Evolutionary conservation across 2,797 vertebrate species (phyloP), one percentile per base, ranked within the genome.

Genomic region (Molossus molossus): DNA sequence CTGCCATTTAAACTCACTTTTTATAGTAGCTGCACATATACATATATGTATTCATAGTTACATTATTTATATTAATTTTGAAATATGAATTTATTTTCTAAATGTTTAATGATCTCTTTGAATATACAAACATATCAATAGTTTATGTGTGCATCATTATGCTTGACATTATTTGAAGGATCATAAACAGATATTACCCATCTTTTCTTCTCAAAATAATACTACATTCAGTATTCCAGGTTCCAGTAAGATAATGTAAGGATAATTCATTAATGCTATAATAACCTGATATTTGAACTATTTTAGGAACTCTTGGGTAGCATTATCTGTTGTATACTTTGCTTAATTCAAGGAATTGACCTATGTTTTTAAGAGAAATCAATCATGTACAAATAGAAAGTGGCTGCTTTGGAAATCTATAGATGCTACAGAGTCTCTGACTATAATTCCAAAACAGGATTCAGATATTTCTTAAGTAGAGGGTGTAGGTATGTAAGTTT

Each of bases 321-420:
- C 1, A 82, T 75, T 94, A 37, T 69, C 9, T 60, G 1, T 73
- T 55, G 18, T 0, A 2, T 50, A 0, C 37, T 62, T 90, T 88
- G 27, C 80, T 89, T 91, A 90, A 76, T 58, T 90, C 17, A 53
- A 37, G 87, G 21, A 90, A 70, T 55, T 64, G 53, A 55, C 25
- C 5, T 88, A 37, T 67, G 0, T 1, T n/a, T 82, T 79, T 79
- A 75, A 90, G 6, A 1, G 7, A 86, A 48, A 3, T 58, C 4
- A 89, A 84, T 20, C 83, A 64, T 82, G 3, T 37, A 27, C 6
- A 70, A 69, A 53, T 37, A 27, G 10, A 87, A 79, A 33, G 23
- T 40, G 33, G 65, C 21, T 55, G 37, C 5, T 79, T 93, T 79
- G 5, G 11, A 85, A 89, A 73, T 86, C 3, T 57, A 3, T 81